Base-by-base conservation (phyloP, 1,140 invertebrate genomes). In the Drosophila kanapiae region DNA sequence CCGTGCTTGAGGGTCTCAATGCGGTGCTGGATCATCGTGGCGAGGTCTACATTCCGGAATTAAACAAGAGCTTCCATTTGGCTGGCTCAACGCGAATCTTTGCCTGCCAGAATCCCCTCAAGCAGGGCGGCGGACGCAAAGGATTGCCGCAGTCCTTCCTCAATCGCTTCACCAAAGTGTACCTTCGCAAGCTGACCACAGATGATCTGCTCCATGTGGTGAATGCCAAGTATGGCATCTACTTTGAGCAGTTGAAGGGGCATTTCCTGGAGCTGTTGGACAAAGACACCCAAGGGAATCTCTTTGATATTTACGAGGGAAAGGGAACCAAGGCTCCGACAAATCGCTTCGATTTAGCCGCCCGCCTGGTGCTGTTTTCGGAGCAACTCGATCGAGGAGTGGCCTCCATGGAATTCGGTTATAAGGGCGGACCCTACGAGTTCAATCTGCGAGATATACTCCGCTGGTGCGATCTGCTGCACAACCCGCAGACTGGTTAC, bases 21-120 rank as follows among this genome's bases (percentile, higher is more conserved):
- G 99, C 99, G 3, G 99, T 99, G 92, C 95, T 99, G 14, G 99
- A 99, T 95, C 99, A 99, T 93, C 94, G 99, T 84, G 98, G 97
- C 4, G 98, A 99, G 94, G 95, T 99, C 14, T 99, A 96, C 91
- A 97, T 99, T 60, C 98, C 99, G 2, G 99, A 99, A 94, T 93
- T 99, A 1, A 97, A 96, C 11, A 96, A 95, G 92, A 97, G 96
- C 0, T 99, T 99, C 91, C 93, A 94, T 61, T 95, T 99, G 0
- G 95, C 96, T 69, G 85, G 94, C 62, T 93, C 94, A 56, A 99
- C 98, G 0, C 95, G 96, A 81, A 95, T 99, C 40, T 99, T 99
- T 93, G 99, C 97, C 11, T 99, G 98, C 93, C 99, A 99, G 94
- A 99, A 99, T 95, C 99, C 99, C 1, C 93, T 98, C n/a, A 95